Base-by-base conservation (phyloP, 2,888 invertebrate species). In the Agrotis exclamationis region DNA sequence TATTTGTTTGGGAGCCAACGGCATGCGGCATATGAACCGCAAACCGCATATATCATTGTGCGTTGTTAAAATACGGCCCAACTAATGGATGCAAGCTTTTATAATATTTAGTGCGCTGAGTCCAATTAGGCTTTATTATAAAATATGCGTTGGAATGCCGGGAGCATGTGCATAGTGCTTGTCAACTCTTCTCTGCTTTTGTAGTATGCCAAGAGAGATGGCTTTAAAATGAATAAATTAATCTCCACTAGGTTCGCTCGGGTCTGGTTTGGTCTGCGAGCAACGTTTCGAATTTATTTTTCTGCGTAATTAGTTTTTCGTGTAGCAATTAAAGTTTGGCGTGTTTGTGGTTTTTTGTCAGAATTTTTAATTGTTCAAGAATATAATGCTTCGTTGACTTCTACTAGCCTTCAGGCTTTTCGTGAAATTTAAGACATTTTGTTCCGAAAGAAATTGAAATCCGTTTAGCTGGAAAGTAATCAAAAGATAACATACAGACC, bases 51-150 rank as follows among this genome's bases (percentile, higher is more conserved):
- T 67, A 60, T 79, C 67, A 54, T 48, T 80, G 64, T 81, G 76
- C 82, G 80, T 80, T 83, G 86, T 85, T 85, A 83, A 88, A 87
- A 85, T 80, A 85, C 78, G 70, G 63, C 56, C 76, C 74, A 85
- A 84, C 70, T 86, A 87, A 88, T 85, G 87, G 84, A 82, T 66
- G 76, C 75, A 24, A 59, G 77, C 74, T 86, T 80, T 83, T 67
- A 77, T 79, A 72, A 72, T 71, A 72, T 77, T 72, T 74, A 62
- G 70, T 56, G 68, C 56, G 82, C 70, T 64, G 76, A 64, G 56
- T 69, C 70, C 70, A 82, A 85, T 84, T 71, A 79, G 59, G 62
- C 22, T 85, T 80, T 74, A 85, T 79, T 70, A 71, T 80, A 73
- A 85, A 69, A 84, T 82, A 84, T 80, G 59, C 56, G 68, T 63